Percentiles rank a stretch among this genome's conserved stretches.
phyloP scores from a whole-genome alignment of 2,797 vertebrate species.

The Threskiornis aethiopicus region DNA sequence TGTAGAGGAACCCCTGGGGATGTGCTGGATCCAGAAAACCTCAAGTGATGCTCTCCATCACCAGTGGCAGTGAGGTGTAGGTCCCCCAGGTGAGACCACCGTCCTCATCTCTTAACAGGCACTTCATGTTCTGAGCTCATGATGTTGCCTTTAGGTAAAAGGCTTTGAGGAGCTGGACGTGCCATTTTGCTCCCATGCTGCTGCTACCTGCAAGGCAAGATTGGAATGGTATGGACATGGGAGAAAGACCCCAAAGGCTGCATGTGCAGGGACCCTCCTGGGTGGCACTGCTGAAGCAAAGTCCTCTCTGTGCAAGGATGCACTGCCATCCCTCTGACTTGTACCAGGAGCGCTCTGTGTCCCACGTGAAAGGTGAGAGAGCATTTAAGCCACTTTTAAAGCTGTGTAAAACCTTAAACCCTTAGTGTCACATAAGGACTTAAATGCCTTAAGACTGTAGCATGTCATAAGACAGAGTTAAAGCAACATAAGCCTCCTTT shows the following conservation, averaged over 20 bases:
- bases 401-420: conserved; percentile 40
- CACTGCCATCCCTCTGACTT: background rate
- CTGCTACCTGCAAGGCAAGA: background rate
- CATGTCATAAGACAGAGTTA: background rate
- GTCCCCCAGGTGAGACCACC: background rate
- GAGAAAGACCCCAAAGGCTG: rapidly evolving
- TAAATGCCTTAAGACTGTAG: conserved; percentile 2
- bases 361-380: background rate
- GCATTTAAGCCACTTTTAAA: conserved; percentile 20
- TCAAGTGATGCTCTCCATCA: background rate
- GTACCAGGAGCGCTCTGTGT: background rate
- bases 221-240: rapidly evolving
- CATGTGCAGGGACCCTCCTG: rapidly evolving
- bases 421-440: conserved; percentile 3
- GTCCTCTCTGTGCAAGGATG: rapidly evolving
- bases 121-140: background rate
- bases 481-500: background rate
- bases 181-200: background rate
- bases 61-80: background rate
- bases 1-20: background rate
- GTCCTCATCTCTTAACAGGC: background rate
- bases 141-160: background rate
- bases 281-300: background rate
- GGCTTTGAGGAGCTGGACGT: background rate
- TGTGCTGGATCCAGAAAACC: rapidly evolving